Base-by-base conservation (phyloP, 2,888 invertebrate genomes). In the Caenorhabditis sp. region DNA sequence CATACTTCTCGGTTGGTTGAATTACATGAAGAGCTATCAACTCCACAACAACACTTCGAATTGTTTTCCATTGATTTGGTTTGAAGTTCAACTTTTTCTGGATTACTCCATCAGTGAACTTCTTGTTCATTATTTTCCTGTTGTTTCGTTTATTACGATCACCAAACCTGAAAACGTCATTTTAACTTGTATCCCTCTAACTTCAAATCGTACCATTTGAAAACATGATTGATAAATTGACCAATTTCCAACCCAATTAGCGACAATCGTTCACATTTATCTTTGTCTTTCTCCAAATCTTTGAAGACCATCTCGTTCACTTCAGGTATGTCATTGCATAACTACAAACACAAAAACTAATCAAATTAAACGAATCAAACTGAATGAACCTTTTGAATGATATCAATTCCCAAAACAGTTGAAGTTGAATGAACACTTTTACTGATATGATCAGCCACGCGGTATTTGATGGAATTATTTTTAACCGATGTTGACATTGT, bases 41-140 rank as follows among this genome's bases (percentile, higher is more conserved):
- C 7, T 68, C 68, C 12, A 78, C 72, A 12, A 85, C 76, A 14
- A 59, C 73, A 5, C 67, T 66, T 27, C 86, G 68, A 31, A 85
- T 81, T 8, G 71, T 52, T 63, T 87, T 86, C 83, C 84, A 85
- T 56, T 86, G 78, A 14, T 81, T 76, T 1, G 84, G 77, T 27
- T 77, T 73, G 63, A 84, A 82, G 58, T 83, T 77, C 23, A 78
- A 27, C 49, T 83, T 84, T 1, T 77, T 65, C 58, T 71, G 63
- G 26, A 79, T 72, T 23, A 81, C 70, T 8, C 70, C 72, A 17
- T 77, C 67, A 1, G 64, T 66, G 56, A 66, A 76, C n/a, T 70
- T 61, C 63, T 70, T 65, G 58, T 64, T 67, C 1, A 70, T 54
- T 7, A 67, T 17, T 38, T 65, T 67, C 8, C 36, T 43, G 0